Evolutionary conservation across 2,888 invertebrate species (phyloP), one percentile per base, ranked within the genome.

Genomic region (Girardia tigrina): DNA sequence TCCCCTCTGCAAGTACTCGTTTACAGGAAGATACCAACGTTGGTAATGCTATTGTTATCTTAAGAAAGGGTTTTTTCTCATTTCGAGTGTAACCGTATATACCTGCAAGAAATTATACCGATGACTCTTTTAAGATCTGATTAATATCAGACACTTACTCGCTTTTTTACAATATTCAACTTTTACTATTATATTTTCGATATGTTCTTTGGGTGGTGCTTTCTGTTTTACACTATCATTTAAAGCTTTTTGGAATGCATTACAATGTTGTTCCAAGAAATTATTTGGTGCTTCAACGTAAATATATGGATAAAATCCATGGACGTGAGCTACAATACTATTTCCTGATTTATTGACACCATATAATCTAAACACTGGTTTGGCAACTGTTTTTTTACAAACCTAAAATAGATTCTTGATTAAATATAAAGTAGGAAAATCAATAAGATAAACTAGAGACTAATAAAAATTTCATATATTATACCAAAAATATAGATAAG

Each of bases 281-380:
- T 85, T 84, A n/a, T 85, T 80, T 12, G 94, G 94, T 0, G 92
- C 90, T 73, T 89, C 89, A 0, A 94, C 90, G 86, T 91, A 98
- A 81, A 98, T 91, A 84, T 97, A 98, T 0, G 98, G 94, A 75
- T 90, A 89, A 84, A 94, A 99, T 6, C 97, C 97, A 86, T 95
- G 94, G 28, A 97, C 90, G 85, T 95, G 94, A 83, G 93, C 94
- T 82, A 94, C 91, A 26, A 98, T 91, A 26, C 97, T 95, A 85
- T 94, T 90, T n/a, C 94, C 95, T 77, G 89, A 88, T 78, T 81
- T 80, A 6, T 85, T 87, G 4, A 87, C 82, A 42, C 87, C 87
- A 80, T 82, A 87, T 83, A 88, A 83, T 74, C 87, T 82, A 86
- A 97, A 90, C 29, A 94, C 88, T 0, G 94, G 92, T 77, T 82